phyloP scores from a whole-genome alignment of 1,140 invertebrate species.

The Zaprionus vittiger region DNA sequence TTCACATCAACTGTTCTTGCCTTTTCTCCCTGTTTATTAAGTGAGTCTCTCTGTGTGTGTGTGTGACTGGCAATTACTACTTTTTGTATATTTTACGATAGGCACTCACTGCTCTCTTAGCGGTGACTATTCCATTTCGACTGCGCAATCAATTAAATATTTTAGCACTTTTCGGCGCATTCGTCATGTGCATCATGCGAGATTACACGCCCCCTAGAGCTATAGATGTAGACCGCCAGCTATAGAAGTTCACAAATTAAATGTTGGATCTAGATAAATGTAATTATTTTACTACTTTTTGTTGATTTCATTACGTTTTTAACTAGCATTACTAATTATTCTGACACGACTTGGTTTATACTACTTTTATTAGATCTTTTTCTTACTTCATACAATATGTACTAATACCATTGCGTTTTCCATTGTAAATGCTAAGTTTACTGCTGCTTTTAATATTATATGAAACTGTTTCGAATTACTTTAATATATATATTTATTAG shows the following conservation, averaged over 20 bases:
- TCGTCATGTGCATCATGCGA: not conserved
- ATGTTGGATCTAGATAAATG: not conserved
- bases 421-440: not conserved
- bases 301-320: not conserved
- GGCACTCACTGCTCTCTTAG: conserved; percentile 4
- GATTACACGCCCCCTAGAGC: not conserved
- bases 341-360: too few species aligned
- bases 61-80: conserved; percentile 15
- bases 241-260: not conserved
- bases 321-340: too few species aligned
- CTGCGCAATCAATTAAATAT: conserved; percentile 34
- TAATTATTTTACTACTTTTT: not conserved
- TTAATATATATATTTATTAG: too few species aligned
- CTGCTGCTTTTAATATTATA: not conserved
- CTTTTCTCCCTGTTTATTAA: conserved; percentile 12
- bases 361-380: too few species aligned
- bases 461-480: too few species aligned
- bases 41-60: not conserved
- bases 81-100: conserved; percentile 59
- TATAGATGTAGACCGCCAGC: not conserved
- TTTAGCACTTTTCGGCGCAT: conserved; percentile 38
- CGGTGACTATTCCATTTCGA: conserved; percentile 8
- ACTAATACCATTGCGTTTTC: not conserved
- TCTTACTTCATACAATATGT: not conserved
- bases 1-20: conserved; percentile 35